Evolutionary conservation across 2,113 vertebrate genomes (phyloP), one percentile per base, ranked within the genome.

Genomic region (Paramormyrops kingsleyae): DNA sequence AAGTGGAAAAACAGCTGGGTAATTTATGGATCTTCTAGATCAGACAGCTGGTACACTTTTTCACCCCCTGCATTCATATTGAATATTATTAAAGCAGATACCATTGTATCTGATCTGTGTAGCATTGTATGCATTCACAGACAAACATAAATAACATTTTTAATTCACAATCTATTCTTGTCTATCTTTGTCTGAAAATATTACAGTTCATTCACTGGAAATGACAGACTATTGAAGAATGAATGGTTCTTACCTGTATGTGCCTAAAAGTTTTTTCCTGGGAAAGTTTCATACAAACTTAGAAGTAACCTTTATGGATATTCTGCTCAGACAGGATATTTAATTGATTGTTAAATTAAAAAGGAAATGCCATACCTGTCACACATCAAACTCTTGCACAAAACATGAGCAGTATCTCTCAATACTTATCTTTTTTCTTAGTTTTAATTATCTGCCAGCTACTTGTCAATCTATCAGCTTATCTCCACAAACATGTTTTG

Each of bases 371-470:
- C 24, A 50, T 50, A 87, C 46, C 47, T 52, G 47, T 87, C 24
- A 52, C 27, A 52, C 49, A 87, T 52, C 24, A 52, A 52, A 35
- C 46, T 2, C 24, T 24, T 87, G 49, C 47, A 52, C 49, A 50
- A 84, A 87, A 87, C 85, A 50, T 49, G 46, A 31, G n/a, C 85
- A 53, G n/a, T 8, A 53, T 53, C 31, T 87, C 49, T 53, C 83
- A 84, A 27, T 86, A 83, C 83, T 86, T 86, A 86, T 86, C 83
- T 50, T n/a, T 50, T 70, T 35, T 86, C 47, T 87, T 52, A 87
- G 10, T 87, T 87, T 87, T 87, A 50, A 87, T 87, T 87, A 87
- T 87, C 85, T 53, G 46, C 47, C 85, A 87, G 46, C 85, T 52
- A 87, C 49, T 49, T 87, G 85, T 87, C 85, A 87, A 52, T 87